phyloP scores from a whole-genome alignment of 1,140 invertebrate species.

The Spodoptera frugiperda region DNA sequence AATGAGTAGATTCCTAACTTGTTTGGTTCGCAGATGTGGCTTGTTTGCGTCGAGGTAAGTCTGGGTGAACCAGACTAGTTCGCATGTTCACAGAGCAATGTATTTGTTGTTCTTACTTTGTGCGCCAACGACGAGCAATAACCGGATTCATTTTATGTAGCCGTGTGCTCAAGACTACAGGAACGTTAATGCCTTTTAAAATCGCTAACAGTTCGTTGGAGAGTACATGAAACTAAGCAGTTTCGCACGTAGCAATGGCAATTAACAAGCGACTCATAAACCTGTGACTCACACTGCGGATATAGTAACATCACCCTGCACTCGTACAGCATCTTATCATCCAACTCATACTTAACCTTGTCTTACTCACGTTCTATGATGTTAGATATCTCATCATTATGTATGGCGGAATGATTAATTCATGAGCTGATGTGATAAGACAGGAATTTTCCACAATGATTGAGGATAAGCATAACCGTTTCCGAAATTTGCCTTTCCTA shows the following conservation, averaged over 20 bases:
- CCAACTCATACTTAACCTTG: conserved; percentile 19
- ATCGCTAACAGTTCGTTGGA: neutral
- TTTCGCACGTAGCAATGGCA: conserved; percentile 23
- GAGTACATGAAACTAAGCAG: conserved; percentile 15
- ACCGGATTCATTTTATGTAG: too few species aligned
- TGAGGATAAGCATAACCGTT: neutral
- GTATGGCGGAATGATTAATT: conserved; percentile 31
- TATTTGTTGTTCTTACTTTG: neutral
- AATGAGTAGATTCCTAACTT: too few species aligned
- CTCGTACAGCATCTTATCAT: conserved; percentile 1
- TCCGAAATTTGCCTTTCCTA: conserved; percentile 5
- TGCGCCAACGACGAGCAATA: neutral
- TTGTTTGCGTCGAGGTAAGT: neutral
- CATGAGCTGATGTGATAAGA: conserved; percentile 32
- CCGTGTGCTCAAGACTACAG: too few species aligned
- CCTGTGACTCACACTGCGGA: neutral
- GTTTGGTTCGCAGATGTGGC: neutral
- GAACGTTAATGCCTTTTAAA: neutral
- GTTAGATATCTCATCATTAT: conserved; percentile 31
- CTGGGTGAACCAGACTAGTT: neutral
- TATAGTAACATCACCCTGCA: neutral
- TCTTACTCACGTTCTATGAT: conserved; percentile 32
- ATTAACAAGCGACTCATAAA: conserved; percentile 31
- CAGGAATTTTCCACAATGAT: conserved; percentile 31
- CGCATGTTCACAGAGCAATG: neutral